Base-by-base conservation (phyloP, 2,888 invertebrate genomes). In the Amphipoea lucens region DNA sequence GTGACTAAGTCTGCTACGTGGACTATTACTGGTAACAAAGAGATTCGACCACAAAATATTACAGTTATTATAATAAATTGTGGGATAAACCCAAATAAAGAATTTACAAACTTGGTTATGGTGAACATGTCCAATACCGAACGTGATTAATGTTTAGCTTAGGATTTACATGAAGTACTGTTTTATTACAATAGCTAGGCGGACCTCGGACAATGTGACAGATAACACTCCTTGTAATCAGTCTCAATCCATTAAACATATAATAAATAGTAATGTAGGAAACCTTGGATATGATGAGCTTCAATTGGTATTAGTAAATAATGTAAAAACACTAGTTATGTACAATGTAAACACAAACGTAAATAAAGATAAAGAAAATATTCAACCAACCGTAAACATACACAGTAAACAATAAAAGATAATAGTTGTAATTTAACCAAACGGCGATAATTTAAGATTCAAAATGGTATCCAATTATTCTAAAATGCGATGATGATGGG, bases 1-100 rank as follows among this genome's bases (percentile, higher is more conserved):
- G 94, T 94, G 94, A 95, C 92, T 90, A 92, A 90, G 90, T 92
- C 91, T 89, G 90, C 89, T 90, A 90, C 90, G 91, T 90, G 90
- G 86, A 89, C 91, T 88, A 91, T 91, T 90, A 87, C 81, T 77
- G 81, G 79, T 71, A 90, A 88, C 90, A 89, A 88, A 85, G 90
- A 90, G 86, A 91, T 86, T 87, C 87, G 90, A 90, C 90, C 89
- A 90, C 91, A 91, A 86, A 76, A 82, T 81, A 76, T 83, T 78
- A 80, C 74, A 76, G 72, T 71, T 77, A 79, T 68, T 74, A 78
- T 48, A 54, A 76, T 72, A 83, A 76, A 87, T 71, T 79, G 57
- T 84, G 48, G 87, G 48, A 54, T 74, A 80, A 84, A 72, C 72
- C 74, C 40, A 23, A 84, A 72, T 63, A 84, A 65, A 76, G 7